Base-by-base conservation (phyloP, 2,888 invertebrate genomes). In the Drosophila siamana region DNA sequence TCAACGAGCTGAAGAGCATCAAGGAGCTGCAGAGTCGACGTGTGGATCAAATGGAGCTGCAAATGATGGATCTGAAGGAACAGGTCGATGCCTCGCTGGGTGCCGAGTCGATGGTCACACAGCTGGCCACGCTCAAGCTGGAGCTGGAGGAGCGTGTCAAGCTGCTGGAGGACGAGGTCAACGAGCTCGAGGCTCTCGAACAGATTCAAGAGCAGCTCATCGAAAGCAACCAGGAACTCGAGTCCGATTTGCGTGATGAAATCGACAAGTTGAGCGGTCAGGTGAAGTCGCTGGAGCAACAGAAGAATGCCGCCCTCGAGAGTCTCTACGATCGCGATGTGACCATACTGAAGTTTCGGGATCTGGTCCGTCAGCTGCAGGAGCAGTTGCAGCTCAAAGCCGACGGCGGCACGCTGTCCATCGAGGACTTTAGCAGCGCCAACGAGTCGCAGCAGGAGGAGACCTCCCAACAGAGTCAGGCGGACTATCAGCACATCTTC, bases 181-280 rank as follows among this genome's bases (percentile, higher is more conserved):
- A 95, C 4, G 99, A 99, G 91, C 92, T 98, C 81, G 98, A 97
- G 92, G 97, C 96, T 0, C 92, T 97, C 1, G 96, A 97, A 90
- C 98, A 99, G 84, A 98, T 99, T 92, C 99, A 99, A 90, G 99
- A 99, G 89, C 99, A 99, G 92, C 93, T 99, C 52, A 97, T 98
- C 75, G 98, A 98, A 92, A 96, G 97, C 74, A 97, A 98, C 81
- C 95, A 97, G 44, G 99, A 99, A 91, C 93, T 97, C 47, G 99
- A 99, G 91, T 94, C 97, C 89, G 99, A 99, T 90, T 93, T 99
- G 56, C 94, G 98, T 4, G 98, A 99, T 90, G 99, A 99, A 92
- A 92, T 99, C 59, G 99, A 99, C 92, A 94, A 97, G 93, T 95
- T 98, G 0, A 95, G 96, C 79, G 95, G 95, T 0, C 95, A 95